Evolutionary conservation across 2,797 vertebrate genomes (phyloP).

Genomic region (Parotocinclus haroldoi): DNA sequence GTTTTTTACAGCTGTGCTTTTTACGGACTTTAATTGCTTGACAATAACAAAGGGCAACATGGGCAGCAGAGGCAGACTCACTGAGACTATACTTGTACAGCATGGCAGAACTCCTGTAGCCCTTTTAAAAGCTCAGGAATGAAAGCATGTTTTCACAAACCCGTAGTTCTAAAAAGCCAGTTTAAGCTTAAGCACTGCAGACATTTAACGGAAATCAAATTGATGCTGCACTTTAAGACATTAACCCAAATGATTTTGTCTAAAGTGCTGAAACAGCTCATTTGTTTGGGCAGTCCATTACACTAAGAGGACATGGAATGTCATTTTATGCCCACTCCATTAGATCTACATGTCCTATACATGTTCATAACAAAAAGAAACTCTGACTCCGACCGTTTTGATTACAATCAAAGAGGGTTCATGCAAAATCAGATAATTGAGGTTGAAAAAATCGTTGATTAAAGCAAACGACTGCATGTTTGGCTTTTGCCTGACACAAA

Average conservation of each 20-base stretch:
- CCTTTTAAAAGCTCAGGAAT: conserved; percentile 43
- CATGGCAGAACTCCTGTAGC: conserved; percentile 28
- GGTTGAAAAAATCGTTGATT: too few relatives aligned
- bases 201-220: conserved; percentile 37
- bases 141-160: conserved; percentile 38
- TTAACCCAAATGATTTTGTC: conserved; percentile 48
- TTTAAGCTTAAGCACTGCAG: conserved; percentile 38
- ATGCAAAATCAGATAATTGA: too few relatives aligned
- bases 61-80: conserved; percentile 34
- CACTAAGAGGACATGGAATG: conserved; percentile 47
- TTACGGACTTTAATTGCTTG: conserved; percentile 48
- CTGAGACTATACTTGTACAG: conserved; percentile 28
- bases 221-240: conserved; percentile 36
- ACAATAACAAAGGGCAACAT: conserved; percentile 47
- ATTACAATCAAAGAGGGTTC: too few relatives aligned
- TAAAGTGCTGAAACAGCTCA: conserved; percentile 38
- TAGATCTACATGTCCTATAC: background rate
- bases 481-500: too few relatives aligned
- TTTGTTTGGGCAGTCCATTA: conserved; percentile 56
- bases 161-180: conserved; percentile 27
- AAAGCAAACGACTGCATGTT: too few relatives aligned
- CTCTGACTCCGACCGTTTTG: too few relatives aligned
- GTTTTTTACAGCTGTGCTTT: conserved; percentile 22
- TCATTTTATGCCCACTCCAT: conserved; percentile 38
- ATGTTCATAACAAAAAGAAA: too few relatives aligned